These are phyloP conservation scores for Mylabris sibirica DNA, from an alignment of 2,888 invertebrate genomes.

Conservation along the genomic window DNA sequence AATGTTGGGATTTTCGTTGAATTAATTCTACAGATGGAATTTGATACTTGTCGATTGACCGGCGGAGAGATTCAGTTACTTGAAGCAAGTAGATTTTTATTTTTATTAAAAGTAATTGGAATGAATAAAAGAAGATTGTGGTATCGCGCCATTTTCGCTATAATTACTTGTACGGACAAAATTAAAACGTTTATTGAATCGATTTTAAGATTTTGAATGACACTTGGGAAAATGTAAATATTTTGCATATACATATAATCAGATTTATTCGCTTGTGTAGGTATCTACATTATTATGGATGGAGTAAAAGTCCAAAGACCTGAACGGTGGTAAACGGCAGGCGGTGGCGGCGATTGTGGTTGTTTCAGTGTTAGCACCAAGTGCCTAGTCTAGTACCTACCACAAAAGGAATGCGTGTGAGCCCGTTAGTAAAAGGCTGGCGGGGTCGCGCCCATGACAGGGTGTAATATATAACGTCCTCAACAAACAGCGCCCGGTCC, in stretches of 20 bases:
- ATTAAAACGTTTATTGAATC: no score
- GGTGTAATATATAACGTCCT: slow-evolving; percentile 57
- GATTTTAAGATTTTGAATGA: no score
- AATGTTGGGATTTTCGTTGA: slow-evolving; percentile 37
- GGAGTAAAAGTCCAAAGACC: not conserved
- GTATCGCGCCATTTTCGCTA: not conserved
- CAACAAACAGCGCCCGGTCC: slow-evolving; percentile 55
- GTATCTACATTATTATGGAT: not conserved
- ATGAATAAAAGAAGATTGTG: not conserved
- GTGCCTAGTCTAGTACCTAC: slow-evolving; percentile 44
- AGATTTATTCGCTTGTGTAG: no score
- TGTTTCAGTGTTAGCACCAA: slow-evolving; percentile 32
- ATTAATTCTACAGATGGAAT: slow-evolving; percentile 45
- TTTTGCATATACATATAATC: no score
- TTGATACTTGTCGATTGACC: slow-evolving; percentile 36
- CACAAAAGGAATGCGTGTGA: slow-evolving; percentile 53
- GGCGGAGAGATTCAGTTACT: slow-evolving; percentile 39
- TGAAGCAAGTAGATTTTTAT: slow-evolving; percentile 27
- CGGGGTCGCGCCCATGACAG: slow-evolving; percentile 54
- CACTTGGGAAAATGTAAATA: no score
- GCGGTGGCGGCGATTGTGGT: slow-evolving; percentile 30
- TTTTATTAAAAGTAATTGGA: slow-evolving; percentile 21
- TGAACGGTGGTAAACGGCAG: slow-evolving; percentile 25
- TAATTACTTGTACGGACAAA: no score
- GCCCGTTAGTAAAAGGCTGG: slow-evolving; percentile 54